Evolutionary conservation across 92 coral and sea anemone genomes (phyloP).

Genomic region (Palythoa caribaeorum): DNA sequence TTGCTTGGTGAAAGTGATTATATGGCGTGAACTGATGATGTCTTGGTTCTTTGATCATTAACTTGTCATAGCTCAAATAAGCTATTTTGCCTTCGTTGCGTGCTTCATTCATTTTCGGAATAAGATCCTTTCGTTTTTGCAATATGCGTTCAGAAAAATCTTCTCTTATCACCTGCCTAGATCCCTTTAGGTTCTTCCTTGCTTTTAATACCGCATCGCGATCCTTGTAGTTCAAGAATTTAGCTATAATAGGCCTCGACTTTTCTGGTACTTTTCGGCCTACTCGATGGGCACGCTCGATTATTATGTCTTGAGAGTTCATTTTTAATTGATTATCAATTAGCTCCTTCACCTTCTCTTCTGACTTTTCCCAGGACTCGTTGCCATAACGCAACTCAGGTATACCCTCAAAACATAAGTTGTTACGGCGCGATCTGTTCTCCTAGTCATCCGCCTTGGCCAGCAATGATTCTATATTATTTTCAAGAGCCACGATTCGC

Average conservation of each 20-base stretch:
- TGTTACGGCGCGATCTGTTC: too few relatives aligned
- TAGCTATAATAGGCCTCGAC: conserved; percentile 53
- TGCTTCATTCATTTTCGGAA: conserved; percentile 41
- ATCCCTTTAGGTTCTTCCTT: conserved; percentile 55
- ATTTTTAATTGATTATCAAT: too few relatives aligned
- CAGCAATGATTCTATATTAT: too few relatives aligned
- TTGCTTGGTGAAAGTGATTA: neutral
- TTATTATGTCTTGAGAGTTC: neutral
- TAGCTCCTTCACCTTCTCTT: too few relatives aligned
- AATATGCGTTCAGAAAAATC: conserved; percentile 55
- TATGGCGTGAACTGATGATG: conserved; percentile 16
- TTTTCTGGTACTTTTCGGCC: conserved; percentile 33
- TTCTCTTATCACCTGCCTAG: conserved; percentile 50
- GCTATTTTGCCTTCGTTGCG: conserved; percentile 14
- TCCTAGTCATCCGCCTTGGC: too few relatives aligned
- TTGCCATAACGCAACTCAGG: too few relatives aligned
- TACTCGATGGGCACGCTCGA: conserved; percentile 63
- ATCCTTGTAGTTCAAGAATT: conserved; percentile 55
- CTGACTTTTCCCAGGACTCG: too few relatives aligned
- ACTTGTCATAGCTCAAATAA: conserved; percentile 59
- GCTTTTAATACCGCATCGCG: conserved; percentile 51
- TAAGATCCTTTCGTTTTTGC: conserved; percentile 42
- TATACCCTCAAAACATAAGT: too few relatives aligned
- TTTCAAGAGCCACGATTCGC: too few relatives aligned
- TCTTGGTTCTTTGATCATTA: conserved; percentile 40